Evolutionary conservation across 2,888 invertebrate genomes (phyloP).

Genomic region (Caenorhabditis becei): DNA sequence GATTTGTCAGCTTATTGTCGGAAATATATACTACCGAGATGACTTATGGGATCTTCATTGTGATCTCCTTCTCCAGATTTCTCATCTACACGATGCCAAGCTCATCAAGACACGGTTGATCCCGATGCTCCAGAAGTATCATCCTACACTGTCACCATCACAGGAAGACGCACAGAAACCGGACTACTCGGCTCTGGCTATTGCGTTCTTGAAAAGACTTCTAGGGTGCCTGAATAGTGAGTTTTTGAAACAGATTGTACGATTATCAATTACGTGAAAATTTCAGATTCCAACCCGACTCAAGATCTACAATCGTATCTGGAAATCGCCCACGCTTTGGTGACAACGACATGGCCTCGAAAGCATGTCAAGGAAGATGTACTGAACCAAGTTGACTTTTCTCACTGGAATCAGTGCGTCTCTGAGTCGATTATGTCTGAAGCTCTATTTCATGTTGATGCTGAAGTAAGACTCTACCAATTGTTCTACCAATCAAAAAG

Average conservation of each 20-base stretch:
- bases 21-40: slow-evolving; percentile 35
- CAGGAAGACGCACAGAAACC: neutral
- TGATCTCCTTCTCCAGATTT: slow-evolving; percentile 10
- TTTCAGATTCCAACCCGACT: slow-evolving; percentile 13
- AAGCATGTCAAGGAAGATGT: slow-evolving; percentile 13
- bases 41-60: slow-evolving; percentile 55
- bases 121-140: slow-evolving; percentile 45
- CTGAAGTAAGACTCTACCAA: slow-evolving; percentile 23
- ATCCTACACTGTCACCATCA: too few relatives aligned
- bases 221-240: neutral
- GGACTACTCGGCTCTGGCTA: slow-evolving; percentile 19
- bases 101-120: slow-evolving; percentile 38
- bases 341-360: slow-evolving; percentile 36
- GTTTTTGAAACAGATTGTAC: neutral
- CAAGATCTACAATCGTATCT: slow-evolving; percentile 27
- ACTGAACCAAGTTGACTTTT: slow-evolving; percentile 31
- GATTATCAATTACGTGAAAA: neutral
- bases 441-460: slow-evolving; percentile 48
- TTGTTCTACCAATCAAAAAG: neutral
- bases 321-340: slow-evolving; percentile 47
- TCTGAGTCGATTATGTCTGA: slow-evolving; percentile 8
- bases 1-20: slow-evolving; percentile 54
- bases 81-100: neutral
- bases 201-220: slow-evolving; percentile 36
- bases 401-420: slow-evolving; percentile 50